These are phyloP conservation scores for Vireo griseus DNA, from an alignment of 2,797 vertebrate genomes.

Conservation along the genomic window DNA sequence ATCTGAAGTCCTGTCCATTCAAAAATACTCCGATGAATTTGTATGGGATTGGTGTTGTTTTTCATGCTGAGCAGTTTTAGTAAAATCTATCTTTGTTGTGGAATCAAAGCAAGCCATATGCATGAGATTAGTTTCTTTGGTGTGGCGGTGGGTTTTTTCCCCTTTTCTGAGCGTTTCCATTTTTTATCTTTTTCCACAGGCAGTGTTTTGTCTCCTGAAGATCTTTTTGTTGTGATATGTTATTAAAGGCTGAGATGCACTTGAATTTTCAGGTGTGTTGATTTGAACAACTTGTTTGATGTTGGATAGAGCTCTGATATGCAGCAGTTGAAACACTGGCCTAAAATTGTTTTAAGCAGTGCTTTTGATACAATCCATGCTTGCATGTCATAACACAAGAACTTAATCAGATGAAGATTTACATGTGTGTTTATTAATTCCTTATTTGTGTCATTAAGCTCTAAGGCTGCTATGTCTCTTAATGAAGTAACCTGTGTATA, in stretches of 20 bases:
- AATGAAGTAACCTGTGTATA: not conserved
- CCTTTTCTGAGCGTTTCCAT: not conserved
- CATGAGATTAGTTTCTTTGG: not conserved
- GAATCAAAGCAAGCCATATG: not conserved
- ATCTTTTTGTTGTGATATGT: not conserved
- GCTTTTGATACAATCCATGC: not conserved
- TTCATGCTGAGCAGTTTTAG: not conserved
- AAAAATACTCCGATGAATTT: conserved; percentile 10
- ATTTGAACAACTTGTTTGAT: not conserved
- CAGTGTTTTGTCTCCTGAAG: not conserved
- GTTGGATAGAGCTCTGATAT: not conserved
- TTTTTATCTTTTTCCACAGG: not conserved
- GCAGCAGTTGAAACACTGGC: not conserved
- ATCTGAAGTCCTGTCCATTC: conserved; percentile 37
- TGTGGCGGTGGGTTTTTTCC: not conserved
- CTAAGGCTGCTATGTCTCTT: not conserved
- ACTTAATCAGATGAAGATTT: not conserved
- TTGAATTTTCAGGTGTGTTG: not conserved
- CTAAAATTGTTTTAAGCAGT: not conserved
- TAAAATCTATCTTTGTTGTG: not conserved
- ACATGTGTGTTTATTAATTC: not conserved
- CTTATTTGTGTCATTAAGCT: not conserved
- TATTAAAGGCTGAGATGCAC: not conserved
- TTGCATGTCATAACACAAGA: not conserved
- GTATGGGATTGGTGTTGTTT: not conserved